Conservation (phyloP, 1,140 invertebrate species). For the Acromyrmex charruanus region DNA sequence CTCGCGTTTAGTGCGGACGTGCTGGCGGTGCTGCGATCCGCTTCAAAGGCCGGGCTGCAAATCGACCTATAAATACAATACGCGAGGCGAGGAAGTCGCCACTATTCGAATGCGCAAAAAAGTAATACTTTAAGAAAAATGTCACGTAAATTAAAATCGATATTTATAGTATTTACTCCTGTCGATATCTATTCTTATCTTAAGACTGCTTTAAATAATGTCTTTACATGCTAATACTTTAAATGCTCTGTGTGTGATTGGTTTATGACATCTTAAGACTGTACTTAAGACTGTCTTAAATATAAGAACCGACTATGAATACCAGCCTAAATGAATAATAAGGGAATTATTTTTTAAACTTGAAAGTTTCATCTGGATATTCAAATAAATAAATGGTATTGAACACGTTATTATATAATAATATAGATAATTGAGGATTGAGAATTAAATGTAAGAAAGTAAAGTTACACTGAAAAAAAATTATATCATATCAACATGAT, state of each 20-base stretch:
- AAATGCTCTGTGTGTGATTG: no score
- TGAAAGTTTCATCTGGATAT: not conserved
- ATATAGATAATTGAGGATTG: not conserved
- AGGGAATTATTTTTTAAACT: not conserved
- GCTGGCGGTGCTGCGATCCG: constrained; percentile 54
- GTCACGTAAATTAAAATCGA: not conserved
- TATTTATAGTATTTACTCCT: no score
- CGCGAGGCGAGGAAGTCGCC: constrained; percentile 35
- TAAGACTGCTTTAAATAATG: no score
- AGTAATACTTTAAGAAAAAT: not conserved
- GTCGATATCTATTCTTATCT: no score
- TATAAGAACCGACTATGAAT: no score
- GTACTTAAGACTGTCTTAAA: no score
- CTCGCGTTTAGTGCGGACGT: constrained; percentile 69
- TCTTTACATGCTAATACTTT: no score
- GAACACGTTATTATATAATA: not conserved
- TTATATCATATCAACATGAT: no score
- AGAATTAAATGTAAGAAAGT: no score
- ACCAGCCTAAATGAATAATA: not conserved
- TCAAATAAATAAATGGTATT: not conserved
- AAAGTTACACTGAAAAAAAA: no score
- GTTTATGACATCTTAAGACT: no score
- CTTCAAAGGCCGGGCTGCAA: constrained; percentile 61
- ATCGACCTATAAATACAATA: constrained; percentile 53
- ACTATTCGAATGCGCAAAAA: constrained; percentile 26